phyloP scores from a whole-genome alignment of 2,888 invertebrate species.

The Ptilodon capucinus region DNA sequence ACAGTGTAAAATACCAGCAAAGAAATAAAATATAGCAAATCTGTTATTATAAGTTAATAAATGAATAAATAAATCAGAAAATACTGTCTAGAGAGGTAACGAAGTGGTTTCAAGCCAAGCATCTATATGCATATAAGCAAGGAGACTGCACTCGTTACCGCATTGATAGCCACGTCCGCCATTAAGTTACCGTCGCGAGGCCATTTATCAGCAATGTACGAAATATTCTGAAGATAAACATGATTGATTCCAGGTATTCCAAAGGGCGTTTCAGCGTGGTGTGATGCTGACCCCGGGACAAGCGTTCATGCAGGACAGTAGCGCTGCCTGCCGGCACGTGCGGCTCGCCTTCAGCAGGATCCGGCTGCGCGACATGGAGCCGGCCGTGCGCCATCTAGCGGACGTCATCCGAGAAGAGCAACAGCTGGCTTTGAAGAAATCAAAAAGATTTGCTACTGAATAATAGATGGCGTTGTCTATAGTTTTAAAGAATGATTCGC shows the following conservation, averaged over 20 bases:
- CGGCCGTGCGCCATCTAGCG: slow-evolving; percentile 82
- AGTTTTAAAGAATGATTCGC: not conserved
- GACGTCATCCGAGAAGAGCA: slow-evolving; percentile 84
- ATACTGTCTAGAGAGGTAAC: too few species aligned
- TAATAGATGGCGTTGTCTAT: slow-evolving; percentile 38
- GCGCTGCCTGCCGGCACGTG: slow-evolving; percentile 85
- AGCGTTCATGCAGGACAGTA: slow-evolving; percentile 85
- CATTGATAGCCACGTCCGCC: too few species aligned
- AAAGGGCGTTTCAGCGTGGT: slow-evolving; percentile 85
- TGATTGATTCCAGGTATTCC: slow-evolving; percentile 29
- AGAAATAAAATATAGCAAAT: too few species aligned
- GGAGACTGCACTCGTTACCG: too few species aligned
- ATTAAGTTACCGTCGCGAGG: too few species aligned
- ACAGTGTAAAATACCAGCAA: too few species aligned
- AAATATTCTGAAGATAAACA: too few species aligned
- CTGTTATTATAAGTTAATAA: too few species aligned
- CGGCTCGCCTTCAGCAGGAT: slow-evolving; percentile 88
- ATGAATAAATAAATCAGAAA: too few species aligned
- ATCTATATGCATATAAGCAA: too few species aligned
- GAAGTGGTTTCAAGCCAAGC: too few species aligned
- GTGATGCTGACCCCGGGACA: slow-evolving; percentile 89
- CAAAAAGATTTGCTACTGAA: slow-evolving; percentile 48
- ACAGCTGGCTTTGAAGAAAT: slow-evolving; percentile 34
- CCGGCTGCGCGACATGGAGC: slow-evolving; percentile 84
- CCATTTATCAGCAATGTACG: not conserved